phyloP scores from a whole-genome alignment of 1,140 invertebrate species.

The Bactericera cockerelli region DNA sequence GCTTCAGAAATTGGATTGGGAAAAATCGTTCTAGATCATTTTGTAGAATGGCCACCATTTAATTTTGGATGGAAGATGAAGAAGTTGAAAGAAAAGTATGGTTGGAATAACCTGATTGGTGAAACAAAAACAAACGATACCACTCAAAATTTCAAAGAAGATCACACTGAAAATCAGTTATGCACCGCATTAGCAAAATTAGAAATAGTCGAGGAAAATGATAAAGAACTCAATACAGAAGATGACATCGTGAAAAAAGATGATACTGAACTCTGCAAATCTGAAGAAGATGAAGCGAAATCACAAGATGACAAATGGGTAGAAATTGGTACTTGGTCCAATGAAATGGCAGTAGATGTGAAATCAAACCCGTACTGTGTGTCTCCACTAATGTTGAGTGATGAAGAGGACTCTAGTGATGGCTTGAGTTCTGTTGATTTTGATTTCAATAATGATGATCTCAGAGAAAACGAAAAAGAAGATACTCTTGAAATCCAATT shows the following conservation, averaged over 20 bases:
- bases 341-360: constrained; percentile 48
- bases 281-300: constrained; percentile 33
- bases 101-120: constrained; percentile 13
- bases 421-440: constrained; percentile 27
- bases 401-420: constrained; percentile 21
- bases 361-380: constrained; percentile 1
- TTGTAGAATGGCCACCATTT: constrained; percentile 57
- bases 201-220: constrained; percentile 16
- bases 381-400: background rate
- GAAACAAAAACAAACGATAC: too few species aligned
- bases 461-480: constrained; percentile 27
- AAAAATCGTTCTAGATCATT: constrained; percentile 32
- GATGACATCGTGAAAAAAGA: too few species aligned
- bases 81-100: constrained; percentile 23
- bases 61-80: constrained; percentile 74
- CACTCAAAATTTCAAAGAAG: too few species aligned
- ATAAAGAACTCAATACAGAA: too few species aligned
- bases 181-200: constrained; percentile 12
- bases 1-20: constrained; percentile 61
- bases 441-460: constrained; percentile 25
- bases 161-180: constrained; percentile 13
- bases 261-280: too few species aligned
- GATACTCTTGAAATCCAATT: constrained; percentile 51
- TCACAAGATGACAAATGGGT: constrained; percentile 30
- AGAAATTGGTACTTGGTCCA: constrained; percentile 82